phyloP scores from a whole-genome alignment of 2,113 vertebrate species.

The Corvus hawaiiensis region DNA sequence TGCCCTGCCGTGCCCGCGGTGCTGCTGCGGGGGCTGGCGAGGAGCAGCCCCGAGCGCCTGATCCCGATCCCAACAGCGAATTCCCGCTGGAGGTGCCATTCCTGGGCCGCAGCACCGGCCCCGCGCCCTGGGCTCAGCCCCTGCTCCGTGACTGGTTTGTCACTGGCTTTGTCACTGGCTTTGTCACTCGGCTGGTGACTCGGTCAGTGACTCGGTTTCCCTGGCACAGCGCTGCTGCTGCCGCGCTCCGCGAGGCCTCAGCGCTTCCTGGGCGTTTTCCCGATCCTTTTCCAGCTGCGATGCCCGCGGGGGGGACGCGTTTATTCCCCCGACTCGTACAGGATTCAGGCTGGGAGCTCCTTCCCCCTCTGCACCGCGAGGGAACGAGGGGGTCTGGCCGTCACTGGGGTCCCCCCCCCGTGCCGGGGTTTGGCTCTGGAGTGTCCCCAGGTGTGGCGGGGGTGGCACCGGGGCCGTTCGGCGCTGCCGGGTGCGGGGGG shows the following conservation, averaged over 20 bases:
- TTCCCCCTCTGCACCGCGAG: accelerated
- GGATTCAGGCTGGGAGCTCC: background rate
- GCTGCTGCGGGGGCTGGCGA: background rate
- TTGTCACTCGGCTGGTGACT: background rate
- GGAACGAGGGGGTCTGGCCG: accelerated
- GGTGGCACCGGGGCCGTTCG: background rate
- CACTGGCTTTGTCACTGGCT: background rate
- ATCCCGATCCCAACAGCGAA: accelerated
- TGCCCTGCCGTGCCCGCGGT: background rate
- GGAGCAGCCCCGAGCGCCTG: background rate
- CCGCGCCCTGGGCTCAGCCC: accelerated
- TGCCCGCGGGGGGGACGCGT: accelerated
- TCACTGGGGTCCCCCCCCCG: accelerated
- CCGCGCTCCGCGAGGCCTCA: background rate
- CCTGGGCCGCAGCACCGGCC: background rate
- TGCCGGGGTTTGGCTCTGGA: accelerated
- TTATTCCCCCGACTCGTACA: accelerated
- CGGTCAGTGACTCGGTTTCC: background rate
- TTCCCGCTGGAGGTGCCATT: background rate
- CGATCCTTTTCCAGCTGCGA: background rate
- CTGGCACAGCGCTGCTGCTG: accelerated
- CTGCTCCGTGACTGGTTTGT: background rate
- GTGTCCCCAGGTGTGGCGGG: background rate
- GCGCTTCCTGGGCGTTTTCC: background rate
- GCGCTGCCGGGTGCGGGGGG: accelerated